Evolutionary conservation across 2,113 vertebrate species (phyloP), one percentile per base, ranked within the genome.

Genomic region (Dicaeum eximium): DNA sequence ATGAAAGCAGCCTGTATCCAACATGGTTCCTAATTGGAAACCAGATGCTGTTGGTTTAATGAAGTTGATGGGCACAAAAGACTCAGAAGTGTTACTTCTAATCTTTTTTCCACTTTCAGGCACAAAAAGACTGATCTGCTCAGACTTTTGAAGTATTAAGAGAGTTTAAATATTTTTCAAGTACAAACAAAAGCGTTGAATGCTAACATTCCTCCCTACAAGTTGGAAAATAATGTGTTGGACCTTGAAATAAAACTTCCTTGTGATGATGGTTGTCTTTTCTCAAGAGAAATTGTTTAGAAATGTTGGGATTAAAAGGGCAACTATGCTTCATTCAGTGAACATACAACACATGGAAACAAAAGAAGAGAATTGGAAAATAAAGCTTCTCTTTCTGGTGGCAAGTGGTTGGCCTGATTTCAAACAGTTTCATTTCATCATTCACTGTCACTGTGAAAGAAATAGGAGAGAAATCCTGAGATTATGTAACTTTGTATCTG

Each of bases 121-220:
- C 22, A 38, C 21, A 64, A 56, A 65, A n/a, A 45, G 8, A 27
- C 23, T 22, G 2, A 54, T 58, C 23, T 61, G 13, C 62, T 92
- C 9, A 35, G 25, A 16, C 7, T 48, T 84, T 11, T 23, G 19
- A 30, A 35, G 23, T 35, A 37, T 71, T 66, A 23, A 58, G 27
- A 71, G 13, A 58, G 18, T 64, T 67, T 42, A 70, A 62, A 27
- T 3, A 20, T 7, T 62, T 53, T 37, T 23, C 20, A 85, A 78
- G 15, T 27, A n/a, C 6, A 66, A 79, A 57, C n/a, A 3, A 78
- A 92, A 82, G 13, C 6, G 7, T 79, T 62, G 27, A 42, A 30
- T 28, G 6, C 53, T 57, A 45, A 60, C 4, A 1, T 18, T 28
- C 23, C 21, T 60, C 0, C 0, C 57, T 11, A n/a, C 53, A 37